Base-by-base conservation (phyloP, 2,113 vertebrate species). In the Anhinga anhinga region DNA sequence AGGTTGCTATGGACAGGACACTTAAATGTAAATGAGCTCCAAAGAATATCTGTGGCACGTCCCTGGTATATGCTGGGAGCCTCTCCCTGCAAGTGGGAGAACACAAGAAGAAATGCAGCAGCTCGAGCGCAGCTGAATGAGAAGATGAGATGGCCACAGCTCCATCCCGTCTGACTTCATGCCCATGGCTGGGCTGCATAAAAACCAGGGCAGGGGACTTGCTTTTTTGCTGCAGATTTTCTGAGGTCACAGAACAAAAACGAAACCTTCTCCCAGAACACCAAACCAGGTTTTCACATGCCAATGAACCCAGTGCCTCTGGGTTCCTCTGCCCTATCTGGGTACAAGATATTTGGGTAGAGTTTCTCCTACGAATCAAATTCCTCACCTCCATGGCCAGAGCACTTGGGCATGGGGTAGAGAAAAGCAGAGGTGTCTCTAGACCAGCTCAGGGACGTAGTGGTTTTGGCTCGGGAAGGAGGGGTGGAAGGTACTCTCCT, bases 21-120 rank as follows among this genome's bases (percentile, higher is more conserved):
- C 62, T 55, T 84, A 67, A 81, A 92, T 66, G 38, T 91, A 88
- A 92, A 63, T 76, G 61, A 83, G 44, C 77, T 65, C 61, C 69
- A 45, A 40, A 71, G 55, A 72, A 55, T 32, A 66, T 50, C 61
- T 53, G 34, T 85, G 86, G 84, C 82, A 95, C 53, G 66, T 84
- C 88, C 44, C 61, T 87, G 65, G 50, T 42, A 73, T 82, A 59
- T 70, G 34, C 45, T 63, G 82, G 23, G 19, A 55, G 34, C 38
- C 13, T 62, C 45, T 82, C 74, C 56, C 26, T 30, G 32, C 23
- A 53, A 65, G 9, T 92, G 55, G 53, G 50, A 76, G 65, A 62
- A 67, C 5, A 61, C 5, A 2, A 77, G 58, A 49, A 59, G 63
- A 55, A 36, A 59, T 4, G 7, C 32, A 52, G 61, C 71, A 23